Base-by-base conservation (phyloP, 2,113 vertebrate genomes). In the Neodontobutis hainanensis region DNA sequence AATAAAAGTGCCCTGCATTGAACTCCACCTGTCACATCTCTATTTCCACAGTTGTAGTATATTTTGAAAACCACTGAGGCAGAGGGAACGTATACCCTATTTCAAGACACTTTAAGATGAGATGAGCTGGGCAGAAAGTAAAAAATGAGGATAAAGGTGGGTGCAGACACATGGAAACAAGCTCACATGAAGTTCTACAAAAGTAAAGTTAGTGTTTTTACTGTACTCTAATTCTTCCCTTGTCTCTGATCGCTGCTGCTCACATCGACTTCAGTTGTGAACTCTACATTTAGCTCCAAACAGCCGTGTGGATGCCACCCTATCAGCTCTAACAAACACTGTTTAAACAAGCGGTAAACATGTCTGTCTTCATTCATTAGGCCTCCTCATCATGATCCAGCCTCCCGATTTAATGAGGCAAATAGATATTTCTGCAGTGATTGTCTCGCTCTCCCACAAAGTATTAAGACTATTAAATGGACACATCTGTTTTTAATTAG, bases 401-500 rank as follows among this genome's bases (percentile, higher is more conserved):
- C 91, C 87, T 91, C 87, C 85, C 70, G 81, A 89, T 92, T 92
- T 93, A 93, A 93, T 92, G 92, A 93, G 90, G 88, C 91, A 90
- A 92, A 92, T 90, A 90, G 89, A 92, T 91, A 92, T 91, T 92
- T 92, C 89, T 91, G 91, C 80, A 71, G 78, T 92, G 91, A 93
- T 92, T 90, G 91, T 92, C 91, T 93, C 85, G 67, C 91, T 91
- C 92, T 92, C 92, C 89, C 91, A 91, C 87, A 87, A 91, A 92
- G 91, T 93, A 93, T 93, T 93, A 93, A 92, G 91, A 92, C 91
- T 92, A 93, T 93, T 93, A 93, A 93, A 92, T 88, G 92, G 90
- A 92, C 92, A 93, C 92, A 93, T 93, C 92, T 93, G 92, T 92
- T 92, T 92, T 93, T 92, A 91, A 93, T 93, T 92, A 93, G 89